Conservation (phyloP, 2,888 invertebrate species). For the Apamea anceps region DNA sequence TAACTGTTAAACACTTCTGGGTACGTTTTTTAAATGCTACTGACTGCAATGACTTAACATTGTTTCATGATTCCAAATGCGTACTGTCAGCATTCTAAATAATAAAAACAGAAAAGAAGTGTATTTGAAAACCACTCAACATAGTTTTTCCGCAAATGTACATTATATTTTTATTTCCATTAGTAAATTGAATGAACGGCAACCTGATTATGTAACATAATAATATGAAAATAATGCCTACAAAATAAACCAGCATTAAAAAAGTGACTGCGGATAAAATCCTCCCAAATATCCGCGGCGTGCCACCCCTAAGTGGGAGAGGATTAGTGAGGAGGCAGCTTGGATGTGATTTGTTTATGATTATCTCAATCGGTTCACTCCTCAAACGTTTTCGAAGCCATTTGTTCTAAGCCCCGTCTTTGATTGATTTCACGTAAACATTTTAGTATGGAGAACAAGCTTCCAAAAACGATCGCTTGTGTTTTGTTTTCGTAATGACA, state of each 20-base stretch:
- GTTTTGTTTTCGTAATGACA: constrained; percentile 14
- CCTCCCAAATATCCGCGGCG: constrained; percentile 1
- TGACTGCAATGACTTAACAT: not conserved
- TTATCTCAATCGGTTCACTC: constrained; percentile 57
- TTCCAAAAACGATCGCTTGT: constrained; percentile 1
- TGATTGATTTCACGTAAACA: constrained; percentile 61
- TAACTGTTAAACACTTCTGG: not conserved
- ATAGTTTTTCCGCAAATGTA: not conserved
- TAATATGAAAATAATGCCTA: not conserved
- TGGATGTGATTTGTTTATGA: constrained; percentile 67
- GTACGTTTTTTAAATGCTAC: not conserved
- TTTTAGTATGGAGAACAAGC: constrained; percentile 27
- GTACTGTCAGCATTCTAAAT: not conserved
- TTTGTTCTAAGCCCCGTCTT: constrained; percentile 51
- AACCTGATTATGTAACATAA: too few species aligned
- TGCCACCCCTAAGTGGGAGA: constrained; percentile 52
- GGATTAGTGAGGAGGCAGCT: constrained; percentile 58
- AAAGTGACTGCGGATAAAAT: constrained; percentile 3
- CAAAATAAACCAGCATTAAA: not conserved
- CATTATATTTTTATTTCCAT: not conserved
- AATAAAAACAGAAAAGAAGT: not conserved
- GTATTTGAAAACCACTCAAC: not conserved
- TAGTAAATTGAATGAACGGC: not conserved
- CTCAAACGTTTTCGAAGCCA: constrained; percentile 51
- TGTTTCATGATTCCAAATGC: not conserved